phyloP scores from a whole-genome alignment of 2,113 vertebrate species.

The Tapirus terrestris region DNA sequence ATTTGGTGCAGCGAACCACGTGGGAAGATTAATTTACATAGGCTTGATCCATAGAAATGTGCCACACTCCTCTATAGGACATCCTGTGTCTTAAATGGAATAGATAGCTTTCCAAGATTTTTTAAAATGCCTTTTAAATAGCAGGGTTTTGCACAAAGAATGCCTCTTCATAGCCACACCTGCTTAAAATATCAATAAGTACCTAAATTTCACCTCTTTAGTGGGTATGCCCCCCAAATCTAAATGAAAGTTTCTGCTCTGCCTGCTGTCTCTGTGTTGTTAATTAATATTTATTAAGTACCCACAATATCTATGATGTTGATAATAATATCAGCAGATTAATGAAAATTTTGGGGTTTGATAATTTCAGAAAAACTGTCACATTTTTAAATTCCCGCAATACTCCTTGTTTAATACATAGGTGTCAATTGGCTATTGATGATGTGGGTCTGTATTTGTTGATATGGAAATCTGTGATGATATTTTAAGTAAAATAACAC shows the following conservation, averaged over 20 bases:
- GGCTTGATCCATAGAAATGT: background rate
- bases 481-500: background rate
- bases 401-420: background rate
- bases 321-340: background rate
- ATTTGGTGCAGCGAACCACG: background rate
- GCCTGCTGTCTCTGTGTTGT: background rate
- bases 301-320: background rate
- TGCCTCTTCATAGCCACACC: background rate
- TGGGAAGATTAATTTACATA: background rate
- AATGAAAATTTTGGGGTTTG: background rate
- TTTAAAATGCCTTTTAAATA: background rate
- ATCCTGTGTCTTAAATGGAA: background rate
- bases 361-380: background rate
- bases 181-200: background rate
- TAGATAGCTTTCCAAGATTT: background rate
- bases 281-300: background rate
- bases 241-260: background rate
- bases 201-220: background rate
- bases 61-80: background rate
- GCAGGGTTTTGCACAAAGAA: background rate
- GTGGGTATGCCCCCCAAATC: background rate
- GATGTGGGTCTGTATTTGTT: background rate
- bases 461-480: background rate
- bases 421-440: background rate
- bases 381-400: background rate